Conservation (phyloP, 1,140 invertebrate genomes). For the Nomia melanderi region DNA sequence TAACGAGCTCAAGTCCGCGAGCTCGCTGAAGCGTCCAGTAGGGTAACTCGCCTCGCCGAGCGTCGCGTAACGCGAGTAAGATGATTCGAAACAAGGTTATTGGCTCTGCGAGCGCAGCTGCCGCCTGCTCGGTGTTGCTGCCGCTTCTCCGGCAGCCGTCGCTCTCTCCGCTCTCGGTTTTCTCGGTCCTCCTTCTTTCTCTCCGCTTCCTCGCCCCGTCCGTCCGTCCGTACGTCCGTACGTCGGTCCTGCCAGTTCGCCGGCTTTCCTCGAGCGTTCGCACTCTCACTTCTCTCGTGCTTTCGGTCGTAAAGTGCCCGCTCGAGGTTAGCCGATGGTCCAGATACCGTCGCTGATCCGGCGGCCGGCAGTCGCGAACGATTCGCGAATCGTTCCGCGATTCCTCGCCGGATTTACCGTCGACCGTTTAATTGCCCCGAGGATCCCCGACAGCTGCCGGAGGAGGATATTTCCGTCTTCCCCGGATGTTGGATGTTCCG, state of each 20-base stretch:
- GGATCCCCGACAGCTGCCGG: too few relatives aligned
- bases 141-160: slow-evolving; percentile 65
- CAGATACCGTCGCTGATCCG: background rate
- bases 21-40: slow-evolving; percentile 38
- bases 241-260: too few relatives aligned
- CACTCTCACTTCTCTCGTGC: background rate
- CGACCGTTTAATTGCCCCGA: too few relatives aligned
- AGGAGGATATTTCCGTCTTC: too few relatives aligned
- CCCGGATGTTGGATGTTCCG: too few relatives aligned
- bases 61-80: slow-evolving; percentile 70
- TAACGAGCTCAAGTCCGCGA: too few relatives aligned
- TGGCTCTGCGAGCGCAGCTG: slow-evolving; percentile 71
- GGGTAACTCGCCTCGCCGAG: slow-evolving; percentile 54
- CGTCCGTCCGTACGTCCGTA: background rate
- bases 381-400: too few relatives aligned
- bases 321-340: background rate
- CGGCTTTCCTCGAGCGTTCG: background rate
- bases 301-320: background rate
- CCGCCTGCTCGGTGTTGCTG: slow-evolving; percentile 52
- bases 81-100: slow-evolving; percentile 75
- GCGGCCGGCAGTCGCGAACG: too few relatives aligned
- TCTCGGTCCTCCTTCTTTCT: slow-evolving; percentile 39
- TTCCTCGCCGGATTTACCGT: too few relatives aligned
- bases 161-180: slow-evolving; percentile 29
- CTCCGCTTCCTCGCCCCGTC: slow-evolving; percentile 12